Percentiles rank a stretch among this genome's conserved stretches.
Conservation (phyloP, 2,888 invertebrate species). For the Doris montereyensis region DNA sequence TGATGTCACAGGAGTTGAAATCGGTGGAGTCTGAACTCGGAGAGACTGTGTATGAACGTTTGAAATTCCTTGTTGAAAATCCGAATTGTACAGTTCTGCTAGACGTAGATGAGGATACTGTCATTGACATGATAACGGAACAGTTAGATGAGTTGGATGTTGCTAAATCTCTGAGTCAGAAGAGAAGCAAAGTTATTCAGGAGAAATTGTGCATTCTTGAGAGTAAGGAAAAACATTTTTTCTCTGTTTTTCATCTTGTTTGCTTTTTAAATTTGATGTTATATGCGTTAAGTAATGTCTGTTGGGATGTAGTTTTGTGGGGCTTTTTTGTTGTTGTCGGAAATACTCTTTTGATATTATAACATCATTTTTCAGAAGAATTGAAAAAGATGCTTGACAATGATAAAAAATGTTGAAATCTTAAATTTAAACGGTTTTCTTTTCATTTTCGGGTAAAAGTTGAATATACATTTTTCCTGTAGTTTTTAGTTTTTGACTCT, state of each 20-base stretch:
- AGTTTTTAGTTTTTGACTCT: too few species aligned
- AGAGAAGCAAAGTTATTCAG: neutral
- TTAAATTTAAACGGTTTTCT: too few species aligned
- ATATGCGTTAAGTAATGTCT: neutral
- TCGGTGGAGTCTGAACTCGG: neutral
- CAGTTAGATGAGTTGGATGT: neutral
- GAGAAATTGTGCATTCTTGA: constrained; percentile 28
- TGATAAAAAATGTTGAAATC: too few species aligned
- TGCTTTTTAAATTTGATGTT: neutral
- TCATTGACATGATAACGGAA: constrained; percentile 25
- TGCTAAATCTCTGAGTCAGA: constrained; percentile 18
- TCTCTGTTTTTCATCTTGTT: neutral
- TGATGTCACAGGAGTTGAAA: neutral
- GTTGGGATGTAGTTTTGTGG: too few species aligned
- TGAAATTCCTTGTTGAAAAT: constrained; percentile 17
- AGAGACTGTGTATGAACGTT: constrained; percentile 20
- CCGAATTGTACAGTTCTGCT: constrained; percentile 15
- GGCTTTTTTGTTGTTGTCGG: too few species aligned
- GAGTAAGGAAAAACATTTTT: constrained; percentile 24
- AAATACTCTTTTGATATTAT: too few species aligned
- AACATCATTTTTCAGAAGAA: too few species aligned
- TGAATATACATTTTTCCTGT: too few species aligned
- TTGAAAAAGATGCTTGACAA: too few species aligned
- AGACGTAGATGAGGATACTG: neutral
- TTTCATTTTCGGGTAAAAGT: too few species aligned